Conservation (phyloP, 64 coral and sea anemone genomes). For the Acropora yongei region DNA sequence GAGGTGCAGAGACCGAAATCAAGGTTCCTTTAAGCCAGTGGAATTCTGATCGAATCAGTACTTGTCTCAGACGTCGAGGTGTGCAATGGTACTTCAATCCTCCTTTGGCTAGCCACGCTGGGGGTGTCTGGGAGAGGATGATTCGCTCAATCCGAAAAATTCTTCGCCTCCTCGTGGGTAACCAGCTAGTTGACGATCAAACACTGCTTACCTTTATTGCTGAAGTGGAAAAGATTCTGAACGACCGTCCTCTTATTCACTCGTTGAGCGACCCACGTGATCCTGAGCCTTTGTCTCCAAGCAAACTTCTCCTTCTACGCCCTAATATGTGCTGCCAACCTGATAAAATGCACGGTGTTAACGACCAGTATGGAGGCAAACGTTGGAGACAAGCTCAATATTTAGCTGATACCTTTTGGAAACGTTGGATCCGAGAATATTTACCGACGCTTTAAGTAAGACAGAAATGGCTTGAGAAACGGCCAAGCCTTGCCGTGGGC, state of each 20-base stretch:
- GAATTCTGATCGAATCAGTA: constrained; percentile 16
- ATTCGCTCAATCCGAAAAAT: constrained; percentile 44
- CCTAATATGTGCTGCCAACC: background rate
- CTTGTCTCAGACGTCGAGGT: background rate
- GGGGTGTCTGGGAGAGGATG: constrained; percentile 73
- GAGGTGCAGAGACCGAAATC: constrained; percentile 38
- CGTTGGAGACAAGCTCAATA: background rate
- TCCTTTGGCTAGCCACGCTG: constrained; percentile 53
- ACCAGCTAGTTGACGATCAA: constrained; percentile 29
- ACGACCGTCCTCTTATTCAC: constrained; percentile 16
- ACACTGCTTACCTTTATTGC: constrained; percentile 1
- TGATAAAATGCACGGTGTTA: background rate
- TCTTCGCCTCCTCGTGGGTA: background rate
- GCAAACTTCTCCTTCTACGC: background rate
- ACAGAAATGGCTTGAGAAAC: constrained; percentile 32
- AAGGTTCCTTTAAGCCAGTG: background rate
- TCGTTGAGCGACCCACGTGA: background rate
- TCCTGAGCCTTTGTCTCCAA: constrained; percentile 22
- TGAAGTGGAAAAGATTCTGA: constrained; percentile 36
- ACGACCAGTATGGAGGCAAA: background rate
- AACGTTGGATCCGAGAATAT: background rate
- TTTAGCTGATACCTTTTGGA: background rate
- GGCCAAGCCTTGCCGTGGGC: background rate
- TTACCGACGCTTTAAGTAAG: constrained; percentile 16
- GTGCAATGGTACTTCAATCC: constrained; percentile 65